Percentiles rank a stretch among this genome's conserved stretches.
These are phyloP conservation scores for Wiebesia pumilae DNA, from an alignment of 1,140 invertebrate genomes.

Conservation along the genomic window DNA sequence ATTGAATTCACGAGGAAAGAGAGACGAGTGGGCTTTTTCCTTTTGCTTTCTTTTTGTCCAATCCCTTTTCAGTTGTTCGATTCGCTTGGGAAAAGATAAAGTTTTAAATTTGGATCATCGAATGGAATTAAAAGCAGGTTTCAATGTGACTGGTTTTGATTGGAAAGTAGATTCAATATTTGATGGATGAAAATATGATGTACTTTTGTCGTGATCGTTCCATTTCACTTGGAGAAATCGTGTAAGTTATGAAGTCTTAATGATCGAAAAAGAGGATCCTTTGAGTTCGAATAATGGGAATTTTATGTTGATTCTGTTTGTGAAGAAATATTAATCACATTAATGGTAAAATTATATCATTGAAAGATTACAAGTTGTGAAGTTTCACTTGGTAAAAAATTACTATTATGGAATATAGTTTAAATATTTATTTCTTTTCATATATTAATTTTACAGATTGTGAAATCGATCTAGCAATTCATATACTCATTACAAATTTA, in stretches of 20 bases:
- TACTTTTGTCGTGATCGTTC: constrained; percentile 12
- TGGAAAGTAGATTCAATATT: constrained; percentile 52
- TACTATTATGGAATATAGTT: neutral
- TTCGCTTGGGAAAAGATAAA: constrained; percentile 48
- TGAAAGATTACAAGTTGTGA: neutral
- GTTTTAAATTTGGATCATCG: constrained; percentile 44
- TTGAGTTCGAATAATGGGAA: constrained; percentile 47
- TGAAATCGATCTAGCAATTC: neutral
- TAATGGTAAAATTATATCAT: constrained; percentile 11
- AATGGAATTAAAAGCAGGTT: constrained; percentile 51
- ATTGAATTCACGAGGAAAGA: constrained; percentile 43
- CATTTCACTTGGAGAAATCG: constrained; percentile 27
- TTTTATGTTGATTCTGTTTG: constrained; percentile 52
- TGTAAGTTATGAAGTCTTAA: constrained; percentile 41
- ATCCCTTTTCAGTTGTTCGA: constrained; percentile 39
- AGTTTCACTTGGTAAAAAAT: neutral
- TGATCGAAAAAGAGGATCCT: constrained; percentile 41
- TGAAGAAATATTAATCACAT: neutral
- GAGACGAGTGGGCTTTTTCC: neutral
- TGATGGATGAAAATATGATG: constrained; percentile 52
- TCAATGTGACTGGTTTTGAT: constrained; percentile 49
- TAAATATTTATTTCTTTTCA: neutral
- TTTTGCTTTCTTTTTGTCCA: constrained; percentile 18
- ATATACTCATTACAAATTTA: constrained; percentile 10
- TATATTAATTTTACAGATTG: neutral